Conservation (phyloP, 2,888 invertebrate genomes). For the Idaea dimidiata region DNA sequence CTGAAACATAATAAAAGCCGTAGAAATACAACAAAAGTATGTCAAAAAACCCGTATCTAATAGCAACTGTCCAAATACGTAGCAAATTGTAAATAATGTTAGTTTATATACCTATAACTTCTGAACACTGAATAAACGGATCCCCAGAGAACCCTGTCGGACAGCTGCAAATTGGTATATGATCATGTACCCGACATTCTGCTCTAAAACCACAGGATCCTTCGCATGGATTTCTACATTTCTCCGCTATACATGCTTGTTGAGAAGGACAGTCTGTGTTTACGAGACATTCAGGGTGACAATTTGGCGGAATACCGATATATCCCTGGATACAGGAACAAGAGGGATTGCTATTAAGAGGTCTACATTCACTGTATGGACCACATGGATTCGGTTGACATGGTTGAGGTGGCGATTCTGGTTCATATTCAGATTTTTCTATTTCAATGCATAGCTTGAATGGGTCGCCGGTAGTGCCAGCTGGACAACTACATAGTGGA, state of each 20-base stretch:
- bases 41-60: not conserved
- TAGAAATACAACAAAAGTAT: not conserved
- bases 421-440: constrained; percentile 39
- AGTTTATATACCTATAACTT: constrained; percentile 56
- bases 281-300: constrained; percentile 91
- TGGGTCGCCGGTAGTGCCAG: constrained; percentile 84
- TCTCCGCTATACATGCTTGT: constrained; percentile 90
- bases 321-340: constrained; percentile 89
- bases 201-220: constrained; percentile 90
- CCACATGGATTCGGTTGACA: constrained; percentile 91
- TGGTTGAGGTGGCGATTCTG: constrained; percentile 69
- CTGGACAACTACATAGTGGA: constrained; percentile 88
- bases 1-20: constrained; percentile 42
- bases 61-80: not conserved
- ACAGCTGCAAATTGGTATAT: constrained; percentile 91
- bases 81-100: not conserved
- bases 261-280: constrained; percentile 90
- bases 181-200: constrained; percentile 89
- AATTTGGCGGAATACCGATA: constrained; percentile 89
- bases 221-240: constrained; percentile 90
- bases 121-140: constrained; percentile 88
- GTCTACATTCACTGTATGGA: constrained; percentile 88
- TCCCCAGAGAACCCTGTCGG: constrained; percentile 87
- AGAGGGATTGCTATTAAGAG: constrained; percentile 85
- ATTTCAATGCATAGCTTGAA: constrained; percentile 79